Evolutionary conservation across 2,888 invertebrate genomes (phyloP).

Genomic region (Artemia sp.): DNA sequence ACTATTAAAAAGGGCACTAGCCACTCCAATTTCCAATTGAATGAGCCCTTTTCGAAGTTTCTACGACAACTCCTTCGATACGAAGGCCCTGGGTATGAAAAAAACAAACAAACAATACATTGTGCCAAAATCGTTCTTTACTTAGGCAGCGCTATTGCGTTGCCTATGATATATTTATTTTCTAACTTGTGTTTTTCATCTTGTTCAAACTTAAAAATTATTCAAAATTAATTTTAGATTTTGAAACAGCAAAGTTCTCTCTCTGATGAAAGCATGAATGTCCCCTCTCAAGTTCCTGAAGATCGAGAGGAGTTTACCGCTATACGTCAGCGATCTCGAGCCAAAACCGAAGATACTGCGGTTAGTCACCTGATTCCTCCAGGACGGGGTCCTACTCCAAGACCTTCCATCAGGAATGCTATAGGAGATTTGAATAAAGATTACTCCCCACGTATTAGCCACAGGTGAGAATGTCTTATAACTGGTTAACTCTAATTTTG

Average conservation of each 20-base stretch:
- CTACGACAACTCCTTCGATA: too few relatives aligned
- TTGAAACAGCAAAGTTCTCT: background rate
- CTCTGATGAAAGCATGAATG: background rate
- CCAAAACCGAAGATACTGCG: constrained; percentile 8
- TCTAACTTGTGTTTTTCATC: too few relatives aligned
- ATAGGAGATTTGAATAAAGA: constrained; percentile 9
- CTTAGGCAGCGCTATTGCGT: too few relatives aligned
- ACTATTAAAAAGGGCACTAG: too few relatives aligned
- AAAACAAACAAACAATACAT: too few relatives aligned
- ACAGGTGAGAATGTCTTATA: background rate
- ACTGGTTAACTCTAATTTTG: too few relatives aligned
- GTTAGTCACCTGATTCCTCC: constrained; percentile 12
- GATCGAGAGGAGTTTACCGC: background rate
- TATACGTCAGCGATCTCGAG: background rate
- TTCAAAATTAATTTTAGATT: background rate
- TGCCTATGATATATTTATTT: too few relatives aligned
- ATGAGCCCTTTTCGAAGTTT: too few relatives aligned
- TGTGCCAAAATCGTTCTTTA: too few relatives aligned
- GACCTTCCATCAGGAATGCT: constrained; percentile 2
- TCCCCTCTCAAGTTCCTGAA: background rate
- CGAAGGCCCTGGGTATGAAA: too few relatives aligned
- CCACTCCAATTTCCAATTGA: too few relatives aligned
- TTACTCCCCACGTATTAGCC: background rate
- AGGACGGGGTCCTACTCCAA: constrained; percentile 5
- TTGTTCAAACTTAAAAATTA: too few relatives aligned